Conservation (phyloP, 2,888 invertebrate genomes). For the Polia nebulosa region DNA sequence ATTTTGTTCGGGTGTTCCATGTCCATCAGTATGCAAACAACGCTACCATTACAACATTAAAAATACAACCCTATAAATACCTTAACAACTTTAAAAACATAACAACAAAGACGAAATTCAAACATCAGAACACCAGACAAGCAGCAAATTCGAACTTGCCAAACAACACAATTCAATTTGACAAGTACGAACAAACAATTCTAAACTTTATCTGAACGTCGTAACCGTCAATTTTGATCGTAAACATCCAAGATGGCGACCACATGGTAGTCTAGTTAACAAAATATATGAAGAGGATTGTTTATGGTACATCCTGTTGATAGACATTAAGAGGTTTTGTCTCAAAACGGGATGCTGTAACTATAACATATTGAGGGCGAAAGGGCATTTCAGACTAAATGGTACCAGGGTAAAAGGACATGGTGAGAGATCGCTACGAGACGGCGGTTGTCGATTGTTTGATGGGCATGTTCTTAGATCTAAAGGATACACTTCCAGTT, state of each 20-base stretch:
- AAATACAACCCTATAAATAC: slow-evolving; percentile 44
- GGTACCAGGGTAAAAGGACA: slow-evolving; percentile 45
- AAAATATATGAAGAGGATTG: slow-evolving; percentile 85
- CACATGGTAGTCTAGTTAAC: slow-evolving; percentile 84
- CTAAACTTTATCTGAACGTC: slow-evolving; percentile 70
- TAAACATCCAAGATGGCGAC: slow-evolving; percentile 69
- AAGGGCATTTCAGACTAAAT: slow-evolving; percentile 33
- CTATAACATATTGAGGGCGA: slow-evolving; percentile 62
- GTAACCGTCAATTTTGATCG: slow-evolving; percentile 64
- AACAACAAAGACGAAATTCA: slow-evolving; percentile 66
- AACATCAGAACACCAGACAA: slow-evolving; percentile 53
- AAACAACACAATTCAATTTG: slow-evolving; percentile 67
- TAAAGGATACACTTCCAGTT: neutral
- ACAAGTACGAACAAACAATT: slow-evolving; percentile 68
- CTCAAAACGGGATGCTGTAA: slow-evolving; percentile 66
- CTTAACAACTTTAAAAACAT: slow-evolving; percentile 61
- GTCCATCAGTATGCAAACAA: slow-evolving; percentile 84
- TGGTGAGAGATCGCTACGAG: slow-evolving; percentile 39
- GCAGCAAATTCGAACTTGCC: slow-evolving; percentile 67
- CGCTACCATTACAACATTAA: slow-evolving; percentile 67
- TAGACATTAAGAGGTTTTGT: slow-evolving; percentile 81
- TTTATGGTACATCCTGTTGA: slow-evolving; percentile 82
- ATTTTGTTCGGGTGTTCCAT: slow-evolving; percentile 82
- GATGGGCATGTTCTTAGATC: slow-evolving; percentile 17
- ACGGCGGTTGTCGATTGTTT: neutral